phyloP scores from a whole-genome alignment of 2,888 invertebrate species.

The Meloe dianella region DNA sequence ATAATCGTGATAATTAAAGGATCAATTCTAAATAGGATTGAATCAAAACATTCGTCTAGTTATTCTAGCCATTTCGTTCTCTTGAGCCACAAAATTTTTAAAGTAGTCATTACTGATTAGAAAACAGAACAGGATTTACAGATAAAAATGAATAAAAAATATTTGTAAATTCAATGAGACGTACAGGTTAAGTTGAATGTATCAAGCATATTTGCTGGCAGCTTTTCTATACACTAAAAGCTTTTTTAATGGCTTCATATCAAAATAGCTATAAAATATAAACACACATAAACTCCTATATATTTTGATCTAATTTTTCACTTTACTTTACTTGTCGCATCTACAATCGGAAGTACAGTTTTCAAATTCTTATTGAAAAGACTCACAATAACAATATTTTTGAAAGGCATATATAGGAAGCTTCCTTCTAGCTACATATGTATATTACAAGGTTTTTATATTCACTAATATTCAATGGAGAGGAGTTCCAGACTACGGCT shows the following conservation, averaged over 20 bases:
- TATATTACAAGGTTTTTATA: conserved; percentile 28
- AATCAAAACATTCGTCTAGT: background rate
- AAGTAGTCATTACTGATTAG: background rate
- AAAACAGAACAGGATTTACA: conserved; percentile 10
- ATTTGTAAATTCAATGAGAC: conserved; percentile 22
- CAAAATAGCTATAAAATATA: conserved; percentile 51
- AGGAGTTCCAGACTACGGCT: conserved; percentile 14
- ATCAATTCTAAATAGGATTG: background rate
- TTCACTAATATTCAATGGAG: background rate
- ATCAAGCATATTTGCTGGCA: too few relatives aligned
- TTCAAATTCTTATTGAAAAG: conserved; percentile 24
- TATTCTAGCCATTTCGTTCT: background rate
- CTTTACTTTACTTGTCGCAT: conserved; percentile 39
- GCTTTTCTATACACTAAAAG: conserved; percentile 47
- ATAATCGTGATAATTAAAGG: too few relatives aligned
- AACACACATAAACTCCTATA: conserved; percentile 44
- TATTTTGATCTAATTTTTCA: conserved; percentile 48
- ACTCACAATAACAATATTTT: conserved; percentile 18
- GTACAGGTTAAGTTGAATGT: conserved; percentile 16
- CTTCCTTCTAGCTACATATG: conserved; percentile 23
- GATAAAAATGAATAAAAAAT: background rate
- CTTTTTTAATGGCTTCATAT: conserved; percentile 51
- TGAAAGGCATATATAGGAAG: conserved; percentile 16
- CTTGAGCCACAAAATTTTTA: background rate
- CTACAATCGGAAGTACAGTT: conserved; percentile 17